Evolutionary conservation across 1,140 invertebrate genomes (phyloP), one percentile per base, ranked within the genome.

Genomic region (Agraylea sexmaculata): DNA sequence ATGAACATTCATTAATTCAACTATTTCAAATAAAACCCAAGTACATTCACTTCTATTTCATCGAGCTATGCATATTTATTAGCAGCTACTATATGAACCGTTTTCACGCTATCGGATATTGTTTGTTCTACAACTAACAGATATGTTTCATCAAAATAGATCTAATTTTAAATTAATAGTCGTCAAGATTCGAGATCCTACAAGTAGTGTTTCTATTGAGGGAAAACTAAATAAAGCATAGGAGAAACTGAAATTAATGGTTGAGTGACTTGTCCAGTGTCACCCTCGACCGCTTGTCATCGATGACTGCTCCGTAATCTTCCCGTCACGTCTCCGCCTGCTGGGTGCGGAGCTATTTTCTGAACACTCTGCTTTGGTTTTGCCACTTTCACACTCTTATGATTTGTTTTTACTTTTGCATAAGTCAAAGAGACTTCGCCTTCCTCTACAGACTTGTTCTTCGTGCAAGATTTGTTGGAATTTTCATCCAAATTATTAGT

Each of bases 381-480:
- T 29, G 32, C 27, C 15, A 19, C 17, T 41, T 45, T 28, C 20
- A n/a, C 10, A 25, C 18, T 17, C 23, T 45, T 45, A 1, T 10
- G 19, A 21, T 42, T 42, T 3, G 30, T 35, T 12, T 15, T 6
- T 2, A 28, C 22, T 17, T 33, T 39, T 27, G 36, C n/a, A 6
- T 36, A 32, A 10, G 29, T 34, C 15, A 27, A 13, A 12, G 31
- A 25, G 36, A 51, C 56, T 31, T 50, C 50, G 21, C 50, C 45
- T 35, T 54, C 59, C 23, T 53, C 51, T 21, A 41, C 52, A 21
- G 28, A 54, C 33, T 51, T 57, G 2, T 48, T 22, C 31, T 52
- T 58, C n/a, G 37, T 54, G 20, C 51, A 55, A 6, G 54, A 50
- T 27, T 56, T 60, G 13, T 56, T 59, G 3, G 43, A 49, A 20